Conservation (phyloP, 1,140 invertebrate genomes). For the Battus philenor region DNA sequence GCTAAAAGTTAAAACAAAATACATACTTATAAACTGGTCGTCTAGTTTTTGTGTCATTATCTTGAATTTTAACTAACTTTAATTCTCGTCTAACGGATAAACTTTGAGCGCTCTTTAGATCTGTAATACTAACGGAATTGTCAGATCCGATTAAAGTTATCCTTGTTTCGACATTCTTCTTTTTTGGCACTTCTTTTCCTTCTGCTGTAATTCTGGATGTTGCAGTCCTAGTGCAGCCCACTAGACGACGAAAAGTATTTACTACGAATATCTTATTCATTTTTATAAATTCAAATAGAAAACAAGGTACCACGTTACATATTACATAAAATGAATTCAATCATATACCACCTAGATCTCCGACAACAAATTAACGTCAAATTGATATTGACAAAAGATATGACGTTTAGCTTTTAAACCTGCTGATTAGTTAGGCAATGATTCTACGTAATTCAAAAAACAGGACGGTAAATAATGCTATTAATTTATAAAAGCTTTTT, state of each 20-base stretch:
- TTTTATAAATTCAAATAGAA: slow-evolving; percentile 16
- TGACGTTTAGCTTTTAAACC: too few species aligned
- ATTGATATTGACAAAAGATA: too few species aligned
- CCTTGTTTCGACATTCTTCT: slow-evolving; percentile 53
- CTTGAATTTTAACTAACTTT: slow-evolving; percentile 80
- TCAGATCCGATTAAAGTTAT: slow-evolving; percentile 73
- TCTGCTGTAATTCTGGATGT: slow-evolving; percentile 46
- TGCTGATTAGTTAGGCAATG: too few species aligned
- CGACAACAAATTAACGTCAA: too few species aligned
- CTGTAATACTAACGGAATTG: slow-evolving; percentile 67
- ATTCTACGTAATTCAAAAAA: too few species aligned
- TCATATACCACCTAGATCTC: too few species aligned
- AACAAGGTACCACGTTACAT: background rate
- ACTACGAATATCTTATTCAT: slow-evolving; percentile 47
- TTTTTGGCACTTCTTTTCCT: slow-evolving; percentile 61
- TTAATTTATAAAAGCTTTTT: too few species aligned
- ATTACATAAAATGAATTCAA: background rate
- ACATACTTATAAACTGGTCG: slow-evolving; percentile 79
- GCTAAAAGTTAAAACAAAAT: slow-evolving; percentile 20
- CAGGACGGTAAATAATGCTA: too few species aligned
- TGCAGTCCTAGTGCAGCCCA: slow-evolving; percentile 34
- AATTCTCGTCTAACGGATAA: slow-evolving; percentile 78
- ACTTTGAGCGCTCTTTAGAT: slow-evolving; percentile 78
- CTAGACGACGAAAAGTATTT: slow-evolving; percentile 26
- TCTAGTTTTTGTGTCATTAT: slow-evolving; percentile 78